phyloP scores from a whole-genome alignment of 2,113 vertebrate species.

The Sapajus apella region DNA sequence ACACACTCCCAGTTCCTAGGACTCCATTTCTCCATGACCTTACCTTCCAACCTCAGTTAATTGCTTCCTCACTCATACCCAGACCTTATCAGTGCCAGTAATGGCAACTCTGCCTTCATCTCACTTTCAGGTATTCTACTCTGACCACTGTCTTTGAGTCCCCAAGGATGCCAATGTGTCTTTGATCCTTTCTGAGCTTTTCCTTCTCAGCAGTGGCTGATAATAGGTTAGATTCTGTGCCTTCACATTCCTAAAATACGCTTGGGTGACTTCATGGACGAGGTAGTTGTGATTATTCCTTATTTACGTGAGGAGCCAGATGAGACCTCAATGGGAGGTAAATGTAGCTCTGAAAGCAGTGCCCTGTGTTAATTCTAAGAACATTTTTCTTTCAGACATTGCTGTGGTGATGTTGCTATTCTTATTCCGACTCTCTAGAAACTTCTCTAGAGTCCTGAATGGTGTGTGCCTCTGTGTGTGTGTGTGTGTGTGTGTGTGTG shows the following conservation, averaged over 20 bases:
- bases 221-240: not conserved
- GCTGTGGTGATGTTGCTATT: not conserved
- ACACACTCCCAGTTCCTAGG: not conserved
- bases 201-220: not conserved
- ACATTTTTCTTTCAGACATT: not conserved
- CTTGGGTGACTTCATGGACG: not conserved
- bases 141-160: not conserved
- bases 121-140: not conserved
- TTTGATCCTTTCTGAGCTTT: not conserved
- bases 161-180: not conserved
- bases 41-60: not conserved
- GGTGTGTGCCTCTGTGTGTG: not conserved
- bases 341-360: not conserved
- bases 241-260: not conserved
- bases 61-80: not conserved
- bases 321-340: not conserved
- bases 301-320: not conserved
- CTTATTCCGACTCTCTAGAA: not conserved
- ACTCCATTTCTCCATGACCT: not conserved
- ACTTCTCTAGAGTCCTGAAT: not conserved
- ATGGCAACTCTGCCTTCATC: not conserved
- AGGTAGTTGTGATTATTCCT: not conserved
- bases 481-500: not conserved
- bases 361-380: not conserved
- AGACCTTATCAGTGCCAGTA: not conserved